Base-by-base conservation (phyloP, 2,113 vertebrate genomes). In the Irena cyanogastra region DNA sequence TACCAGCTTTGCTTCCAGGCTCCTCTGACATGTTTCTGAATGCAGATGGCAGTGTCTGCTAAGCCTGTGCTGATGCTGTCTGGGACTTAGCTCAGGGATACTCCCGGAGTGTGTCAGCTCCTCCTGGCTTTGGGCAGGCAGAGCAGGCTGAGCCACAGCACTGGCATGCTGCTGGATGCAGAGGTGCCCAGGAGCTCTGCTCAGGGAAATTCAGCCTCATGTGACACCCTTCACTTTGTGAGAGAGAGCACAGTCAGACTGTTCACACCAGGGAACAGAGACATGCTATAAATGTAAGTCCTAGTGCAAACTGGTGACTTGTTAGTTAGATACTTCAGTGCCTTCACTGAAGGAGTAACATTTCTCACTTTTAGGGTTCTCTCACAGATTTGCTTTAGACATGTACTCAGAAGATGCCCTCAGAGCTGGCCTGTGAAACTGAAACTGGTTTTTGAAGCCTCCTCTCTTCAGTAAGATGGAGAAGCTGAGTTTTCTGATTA, bases 41-140 rank as follows among this genome's bases (percentile, higher is more conserved):
- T 87, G 83, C 93, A 94, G 95, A 94, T 93, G 95, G 94, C 91
- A 97, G 86, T 93, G 83, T 96, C 93, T 91, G 52, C 89, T 90
- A 94, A 95, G 91, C 47, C 80, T 96, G 61, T n/a, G 61, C 57
- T 56, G 57, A 42, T 54, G 76, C 59, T 80, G 85, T 10, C 79
- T 26, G 39, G 28, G 56, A 50, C 42, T 39, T n/a, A 28, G 60
- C 68, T 92, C 19, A 10, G 39, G 83, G 19, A 54, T 71, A 28
- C 30, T 47, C 4, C 18, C 0, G 2, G 72, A 1, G 13, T 8
- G 12, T 52, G 49, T 59, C 75, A 79, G 60, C 33, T 74, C 23
- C 63, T 74, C 4, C 7, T 9, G 56, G 54, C 42, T 57, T 77
- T 39, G 82, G 68, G 52, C 82, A 39, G 47, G 74, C 41, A 60